Evolutionary conservation across 2,113 vertebrate species (phyloP), one percentile per base, ranked within the genome.

Genomic region (Arothron firmamentum): DNA sequence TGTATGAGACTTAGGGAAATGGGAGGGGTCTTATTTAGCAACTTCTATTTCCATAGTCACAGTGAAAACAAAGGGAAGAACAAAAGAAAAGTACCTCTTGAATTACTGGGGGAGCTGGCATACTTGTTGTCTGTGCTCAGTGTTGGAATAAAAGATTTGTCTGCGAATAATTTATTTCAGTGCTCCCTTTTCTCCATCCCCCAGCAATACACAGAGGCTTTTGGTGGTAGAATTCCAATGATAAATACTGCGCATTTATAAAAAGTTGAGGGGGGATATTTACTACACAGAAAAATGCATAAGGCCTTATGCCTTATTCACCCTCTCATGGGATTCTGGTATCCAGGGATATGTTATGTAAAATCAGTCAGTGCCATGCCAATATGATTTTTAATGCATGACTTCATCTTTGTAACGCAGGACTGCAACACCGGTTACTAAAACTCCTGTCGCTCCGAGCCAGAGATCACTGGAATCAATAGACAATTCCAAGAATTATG

Each of bases 101-200:
- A 85, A 87, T 87, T 88, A 87, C 82, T 87, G 65, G 78, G 87
- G 89, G 89, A 92, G 87, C 89, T 88, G 89, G 80, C 88, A 89
- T 77, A 87, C 81, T 90, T 90, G 84, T 88, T 86, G 85, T 83
- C 72, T 71, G 66, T 43, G 68, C 76, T 74, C 74, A 56, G 70
- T 62, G 79, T 79, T 66, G 70, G 81, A 85, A 83, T 85, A 85
- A 87, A 88, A 85, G 81, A 82, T 88, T 83, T 84, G 79, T 84
- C 79, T 76, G 75, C 73, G 65, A 82, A 83, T 89, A 81, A 88
- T 88, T 87, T 86, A 88, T 88, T 85, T 86, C 66, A 47, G 64
- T 58, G 51, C 72, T 81, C 84, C 85, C 84, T 79, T 77, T 75
- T 72, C 70, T 67, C 59, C 72, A 84, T 75, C 76, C 72, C 79